These are phyloP conservation scores for Caradrina clavipalpis DNA, from an alignment of 2,888 invertebrate genomes.

Conservation along the genomic window DNA sequence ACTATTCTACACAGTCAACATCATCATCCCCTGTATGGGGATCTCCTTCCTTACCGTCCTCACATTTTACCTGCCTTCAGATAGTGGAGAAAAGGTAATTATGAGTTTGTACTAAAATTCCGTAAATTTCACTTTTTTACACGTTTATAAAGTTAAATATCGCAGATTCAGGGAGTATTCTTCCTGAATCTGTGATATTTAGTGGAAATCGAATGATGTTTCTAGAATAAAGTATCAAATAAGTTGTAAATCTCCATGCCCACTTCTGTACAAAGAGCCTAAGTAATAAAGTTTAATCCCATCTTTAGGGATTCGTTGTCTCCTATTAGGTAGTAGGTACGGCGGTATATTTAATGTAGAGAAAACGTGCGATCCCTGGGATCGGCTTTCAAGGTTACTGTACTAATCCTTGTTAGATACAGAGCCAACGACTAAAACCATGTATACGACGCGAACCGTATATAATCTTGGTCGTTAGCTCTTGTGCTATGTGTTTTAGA, in stretches of 20 bases:
- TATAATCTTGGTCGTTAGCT: too few relatives aligned
- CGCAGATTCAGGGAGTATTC: too few relatives aligned
- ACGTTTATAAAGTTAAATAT: too few relatives aligned
- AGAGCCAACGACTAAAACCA: too few relatives aligned
- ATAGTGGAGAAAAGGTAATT: constrained; percentile 98
- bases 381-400: neutral
- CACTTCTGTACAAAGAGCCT: constrained; percentile 19
- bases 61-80: constrained; percentile 99
- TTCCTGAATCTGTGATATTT: too few relatives aligned
- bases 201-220: too few relatives aligned
- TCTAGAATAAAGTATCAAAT: neutral
- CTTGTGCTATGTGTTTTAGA: too few relatives aligned
- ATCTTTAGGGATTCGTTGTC: constrained; percentile 8
- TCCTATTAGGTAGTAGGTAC: constrained; percentile 1
- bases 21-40: constrained; percentile 99
- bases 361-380: neutral
- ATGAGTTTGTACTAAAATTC: neutral
- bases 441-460: too few relatives aligned
- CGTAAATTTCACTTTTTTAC: too few relatives aligned
- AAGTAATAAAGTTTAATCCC: constrained; percentile 14
- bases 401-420: neutral
- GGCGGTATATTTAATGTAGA: neutral
- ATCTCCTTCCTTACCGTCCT: constrained; percentile 99
- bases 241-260: neutral
- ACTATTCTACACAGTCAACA: constrained; percentile 98